These are phyloP conservation scores for Acanthis flammea DNA, from an alignment of 2,797 vertebrate species.

Conservation along the genomic window DNA sequence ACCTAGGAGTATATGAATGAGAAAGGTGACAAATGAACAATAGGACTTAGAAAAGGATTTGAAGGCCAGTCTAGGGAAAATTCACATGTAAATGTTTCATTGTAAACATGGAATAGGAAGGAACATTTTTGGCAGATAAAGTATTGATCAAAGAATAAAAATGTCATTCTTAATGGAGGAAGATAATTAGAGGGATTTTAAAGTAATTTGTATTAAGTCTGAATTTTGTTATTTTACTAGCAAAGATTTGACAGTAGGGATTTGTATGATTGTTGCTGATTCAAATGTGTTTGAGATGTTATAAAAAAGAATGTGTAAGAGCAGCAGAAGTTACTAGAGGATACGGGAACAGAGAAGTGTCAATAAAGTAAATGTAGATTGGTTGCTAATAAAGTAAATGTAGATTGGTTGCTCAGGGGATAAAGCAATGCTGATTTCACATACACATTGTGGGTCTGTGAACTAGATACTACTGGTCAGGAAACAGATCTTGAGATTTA, in stretches of 20 bases:
- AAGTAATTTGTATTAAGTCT: neutral
- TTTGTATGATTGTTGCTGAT: neutral
- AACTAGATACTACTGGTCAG: neutral
- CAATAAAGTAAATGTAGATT: neutral
- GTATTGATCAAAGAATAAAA: neutral
- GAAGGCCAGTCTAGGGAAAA: neutral
- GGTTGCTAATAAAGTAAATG: neutral
- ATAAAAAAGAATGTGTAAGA: neutral
- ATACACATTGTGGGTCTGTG: neutral
- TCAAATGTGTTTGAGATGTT: neutral
- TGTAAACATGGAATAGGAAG: neutral
- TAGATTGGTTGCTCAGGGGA: neutral
- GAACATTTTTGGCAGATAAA: neutral
- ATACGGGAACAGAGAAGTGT: fast-evolving
- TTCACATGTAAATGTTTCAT: neutral
- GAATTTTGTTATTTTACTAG: neutral
- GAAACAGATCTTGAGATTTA: neutral
- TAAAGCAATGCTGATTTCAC: neutral
- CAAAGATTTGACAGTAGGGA: neutral
- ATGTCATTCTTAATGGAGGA: neutral
- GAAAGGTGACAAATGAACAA: neutral
- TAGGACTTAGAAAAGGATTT: neutral
- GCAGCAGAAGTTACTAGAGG: neutral
- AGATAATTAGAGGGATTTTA: neutral
- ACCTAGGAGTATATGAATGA: neutral